phyloP scores from a whole-genome alignment of 2,888 invertebrate genomes.

The Andrena marginata region DNA sequence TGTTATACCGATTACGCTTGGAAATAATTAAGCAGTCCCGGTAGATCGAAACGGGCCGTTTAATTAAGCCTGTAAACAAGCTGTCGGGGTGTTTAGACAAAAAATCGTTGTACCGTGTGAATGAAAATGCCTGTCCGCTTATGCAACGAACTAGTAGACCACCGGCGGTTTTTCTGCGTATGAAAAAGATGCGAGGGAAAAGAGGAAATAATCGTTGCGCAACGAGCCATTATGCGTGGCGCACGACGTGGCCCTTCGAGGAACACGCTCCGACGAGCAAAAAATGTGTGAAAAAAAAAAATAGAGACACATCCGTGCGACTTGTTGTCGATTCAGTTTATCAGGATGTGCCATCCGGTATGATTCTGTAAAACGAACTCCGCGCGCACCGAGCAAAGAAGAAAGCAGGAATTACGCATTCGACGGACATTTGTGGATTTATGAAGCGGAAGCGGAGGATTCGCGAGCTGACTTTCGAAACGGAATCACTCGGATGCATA shows the following conservation, averaged over 20 bases:
- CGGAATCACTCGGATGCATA: constrained; percentile 2
- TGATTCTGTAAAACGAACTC: not conserved
- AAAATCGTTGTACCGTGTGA: not conserved
- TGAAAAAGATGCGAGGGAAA: not conserved
- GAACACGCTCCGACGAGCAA: not conserved
- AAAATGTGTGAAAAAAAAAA: not conserved
- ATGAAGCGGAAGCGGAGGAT: constrained; percentile 1
- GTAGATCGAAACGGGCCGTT: not conserved
- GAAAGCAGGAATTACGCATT: constrained; percentile 8
- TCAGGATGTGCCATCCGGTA: not conserved
- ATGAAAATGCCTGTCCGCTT: not conserved
- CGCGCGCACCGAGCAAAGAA: not conserved
- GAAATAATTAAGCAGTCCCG: not conserved
- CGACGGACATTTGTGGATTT: not conserved
- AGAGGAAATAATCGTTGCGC: not conserved
- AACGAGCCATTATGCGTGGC: not conserved
- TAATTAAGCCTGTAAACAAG: not conserved
- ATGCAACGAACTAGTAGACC: not conserved
- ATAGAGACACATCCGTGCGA: not conserved
- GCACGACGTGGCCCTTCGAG: not conserved
- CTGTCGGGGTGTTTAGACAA: not conserved
- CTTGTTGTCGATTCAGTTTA: not conserved
- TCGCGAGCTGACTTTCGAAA: not conserved
- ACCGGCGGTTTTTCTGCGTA: not conserved
- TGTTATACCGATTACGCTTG: not conserved